Evolutionary conservation across 2,797 vertebrate genomes (phyloP).

Genomic region (Epinephelus coioides): DNA sequence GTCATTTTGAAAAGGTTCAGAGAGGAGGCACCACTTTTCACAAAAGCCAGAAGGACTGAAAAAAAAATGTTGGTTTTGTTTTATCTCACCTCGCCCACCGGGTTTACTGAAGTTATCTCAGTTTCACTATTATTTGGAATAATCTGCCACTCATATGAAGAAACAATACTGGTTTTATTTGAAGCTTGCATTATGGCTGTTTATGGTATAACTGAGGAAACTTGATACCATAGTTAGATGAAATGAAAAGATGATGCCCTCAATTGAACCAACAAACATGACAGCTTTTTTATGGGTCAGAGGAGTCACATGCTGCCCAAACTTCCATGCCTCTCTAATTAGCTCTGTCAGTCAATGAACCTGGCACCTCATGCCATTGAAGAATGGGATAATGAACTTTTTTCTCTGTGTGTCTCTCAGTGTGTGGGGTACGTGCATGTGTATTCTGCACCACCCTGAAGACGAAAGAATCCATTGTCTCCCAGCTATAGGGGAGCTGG

Average conservation of each 20-base stretch:
- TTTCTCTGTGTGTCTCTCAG: slow-evolving; percentile 28
- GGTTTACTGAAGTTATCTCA: slow-evolving; percentile 27
- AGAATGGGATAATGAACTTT: slow-evolving; percentile 73
- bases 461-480: slow-evolving; percentile 29
- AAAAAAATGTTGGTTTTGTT: slow-evolving; percentile 14
- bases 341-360: slow-evolving; percentile 68
- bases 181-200: slow-evolving; percentile 17
- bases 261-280: slow-evolving; percentile 66
- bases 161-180: slow-evolving; percentile 41
- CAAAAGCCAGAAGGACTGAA: slow-evolving; percentile 32
- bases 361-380: slow-evolving; percentile 69
- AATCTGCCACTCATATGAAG: slow-evolving; percentile 12
- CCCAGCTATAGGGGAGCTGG: background rate
- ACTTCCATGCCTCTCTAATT: slow-evolving; percentile 68
- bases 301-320: slow-evolving; percentile 69
- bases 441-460: slow-evolving; percentile 17
- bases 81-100: slow-evolving; percentile 5
- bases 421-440: background rate
- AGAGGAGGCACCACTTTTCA: slow-evolving; percentile 47
- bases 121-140: slow-evolving; percentile 39
- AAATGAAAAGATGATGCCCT: slow-evolving; percentile 58
- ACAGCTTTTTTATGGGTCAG: slow-evolving; percentile 56
- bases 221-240: slow-evolving; percentile 38
- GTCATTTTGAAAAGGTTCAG: slow-evolving; percentile 74
- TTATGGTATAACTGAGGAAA: slow-evolving; percentile 46